These are phyloP conservation scores for Marronus borbonicus DNA, from an alignment of 2,888 invertebrate species.

Conservation along the genomic window DNA sequence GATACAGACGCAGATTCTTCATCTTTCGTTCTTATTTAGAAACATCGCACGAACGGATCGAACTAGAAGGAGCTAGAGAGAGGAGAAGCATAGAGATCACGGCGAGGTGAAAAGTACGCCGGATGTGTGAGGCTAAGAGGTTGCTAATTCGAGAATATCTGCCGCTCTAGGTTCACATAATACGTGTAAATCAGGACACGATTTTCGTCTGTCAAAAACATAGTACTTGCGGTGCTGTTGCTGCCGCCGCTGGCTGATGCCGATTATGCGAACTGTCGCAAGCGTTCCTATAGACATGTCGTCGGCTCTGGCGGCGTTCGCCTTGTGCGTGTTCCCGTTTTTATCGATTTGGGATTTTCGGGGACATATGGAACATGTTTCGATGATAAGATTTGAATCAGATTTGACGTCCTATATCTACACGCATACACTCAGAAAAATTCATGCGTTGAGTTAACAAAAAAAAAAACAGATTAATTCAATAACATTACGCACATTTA, in stretches of 20 bases:
- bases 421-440: background rate
- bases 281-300: background rate
- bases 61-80: background rate
- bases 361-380: slow-evolving; percentile 3
- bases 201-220: slow-evolving; percentile 45
- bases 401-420: slow-evolving; percentile 2
- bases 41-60: background rate
- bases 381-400: background rate
- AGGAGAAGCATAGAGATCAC: background rate
- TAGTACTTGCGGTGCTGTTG: background rate
- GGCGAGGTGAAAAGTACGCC: slow-evolving; percentile 7
- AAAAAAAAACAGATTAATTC: too few species aligned
- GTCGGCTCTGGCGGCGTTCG: background rate
- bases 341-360: slow-evolving; percentile 34
- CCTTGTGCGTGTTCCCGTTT: slow-evolving; percentile 4
- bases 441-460: too few species aligned
- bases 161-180: slow-evolving; percentile 21
- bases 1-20: background rate
- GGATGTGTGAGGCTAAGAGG: background rate
- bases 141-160: slow-evolving; percentile 39
- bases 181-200: slow-evolving; percentile 34
- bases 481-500: too few species aligned
- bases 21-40: slow-evolving; percentile 37
- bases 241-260: background rate
- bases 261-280: background rate